These are phyloP conservation scores for Pangasius djambal DNA, from an alignment of 2,797 vertebrate species.

Conservation along the genomic window DNA sequence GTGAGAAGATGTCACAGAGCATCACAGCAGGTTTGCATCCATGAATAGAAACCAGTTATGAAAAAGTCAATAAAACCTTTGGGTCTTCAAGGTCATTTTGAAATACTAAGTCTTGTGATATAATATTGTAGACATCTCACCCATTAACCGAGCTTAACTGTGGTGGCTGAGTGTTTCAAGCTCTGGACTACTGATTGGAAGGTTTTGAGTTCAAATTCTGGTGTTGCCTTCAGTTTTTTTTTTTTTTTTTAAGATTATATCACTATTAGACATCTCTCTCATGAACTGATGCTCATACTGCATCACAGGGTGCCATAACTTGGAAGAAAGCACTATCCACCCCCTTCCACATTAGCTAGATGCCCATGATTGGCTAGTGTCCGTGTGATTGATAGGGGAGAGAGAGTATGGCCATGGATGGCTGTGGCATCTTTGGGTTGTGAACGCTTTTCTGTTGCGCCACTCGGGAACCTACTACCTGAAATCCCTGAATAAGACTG, in stretches of 20 bases:
- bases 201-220: background rate
- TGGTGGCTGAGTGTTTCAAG: background rate
- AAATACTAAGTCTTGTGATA: background rate
- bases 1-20: conserved; percentile 88
- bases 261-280: too few relatives aligned
- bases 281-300: background rate
- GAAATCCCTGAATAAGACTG: background rate
- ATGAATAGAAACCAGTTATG: background rate
- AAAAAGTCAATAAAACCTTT: background rate
- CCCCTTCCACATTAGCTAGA: background rate
- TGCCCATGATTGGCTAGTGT: background rate
- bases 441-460: background rate
- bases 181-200: background rate
- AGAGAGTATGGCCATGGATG: background rate
- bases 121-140: background rate
- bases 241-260: too few relatives aligned
- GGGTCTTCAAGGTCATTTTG: background rate
- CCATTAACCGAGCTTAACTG: background rate
- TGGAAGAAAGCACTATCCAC: background rate
- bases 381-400: background rate
- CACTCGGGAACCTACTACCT: background rate
- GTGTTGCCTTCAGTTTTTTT: too few relatives aligned
- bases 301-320: background rate
- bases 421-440: background rate
- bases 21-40: conserved; percentile 75